Base-by-base conservation (phyloP, 35 echinoderm and acorn worm genomes). In the Lytechinus variegatus region DNA sequence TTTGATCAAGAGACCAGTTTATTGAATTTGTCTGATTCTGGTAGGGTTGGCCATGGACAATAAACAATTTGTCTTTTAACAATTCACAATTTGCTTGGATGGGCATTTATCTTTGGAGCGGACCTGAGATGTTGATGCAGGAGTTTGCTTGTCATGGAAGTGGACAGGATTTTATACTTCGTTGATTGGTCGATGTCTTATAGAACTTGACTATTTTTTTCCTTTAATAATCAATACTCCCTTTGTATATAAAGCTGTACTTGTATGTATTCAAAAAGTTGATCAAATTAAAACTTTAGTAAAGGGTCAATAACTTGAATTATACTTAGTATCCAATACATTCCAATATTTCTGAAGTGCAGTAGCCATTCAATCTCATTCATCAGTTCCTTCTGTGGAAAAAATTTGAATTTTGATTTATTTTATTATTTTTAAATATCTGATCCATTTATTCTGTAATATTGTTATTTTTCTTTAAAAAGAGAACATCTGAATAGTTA, bases 51-150 rank as follows among this genome's bases (percentile, higher is more conserved):
- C 53, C 54, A 93, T 54, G 92, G 27, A 54, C 92, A 93, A 93
- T 93, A 93, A 93, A 93, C 92, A 93, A 57, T 93, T 93, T 93
- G 92, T 93, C 92, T 93, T 93, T 93, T 93, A 93, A 93, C 92
- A 93, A 93, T 93, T 93, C 92, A 93, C 92, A 93, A 93, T 93
- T 93, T 57, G 27, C 10, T 57, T 93, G 54, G 92, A 55, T 93
- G 54, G 92, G 54, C 92, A 93, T 57, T 55, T 54, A 93, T 93
- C 54, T 93, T 52, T 93, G 92, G 11, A 19, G 66, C 66, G 19
- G 66, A 13, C 56, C 9, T 11, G 6, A 90, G 88, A 55, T 93
- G 92, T 93, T 93, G 92, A 93, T 93, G 92, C 28, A 57, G 53
- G 92, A 93, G n/a, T 93, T 54, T 93, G 54, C 53, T 55, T 93